phyloP scores from a whole-genome alignment of 1,140 invertebrate genomes.

The Sminthurides bifidus region DNA sequence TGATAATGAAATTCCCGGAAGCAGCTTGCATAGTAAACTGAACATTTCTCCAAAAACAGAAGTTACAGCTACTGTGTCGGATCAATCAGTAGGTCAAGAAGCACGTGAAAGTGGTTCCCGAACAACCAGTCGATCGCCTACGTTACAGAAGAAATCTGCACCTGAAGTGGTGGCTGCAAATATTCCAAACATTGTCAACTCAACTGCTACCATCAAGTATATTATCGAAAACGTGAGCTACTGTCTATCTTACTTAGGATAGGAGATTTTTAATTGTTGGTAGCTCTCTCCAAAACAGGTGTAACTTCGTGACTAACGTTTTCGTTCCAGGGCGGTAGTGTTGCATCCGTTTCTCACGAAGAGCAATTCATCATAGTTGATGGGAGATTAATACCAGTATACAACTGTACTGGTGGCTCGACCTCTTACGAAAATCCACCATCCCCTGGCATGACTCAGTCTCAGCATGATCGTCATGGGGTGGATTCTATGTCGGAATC shows the following conservation, averaged over 20 bases:
- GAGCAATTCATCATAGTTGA: conserved; percentile 6
- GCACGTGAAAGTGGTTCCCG: not conserved
- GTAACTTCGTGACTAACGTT: no score
- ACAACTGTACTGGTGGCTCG: not conserved
- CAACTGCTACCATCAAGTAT: not conserved
- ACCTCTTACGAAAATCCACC: not conserved
- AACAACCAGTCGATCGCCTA: not conserved
- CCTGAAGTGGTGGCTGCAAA: not conserved
- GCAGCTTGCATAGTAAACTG: no score
- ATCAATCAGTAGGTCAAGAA: no score
- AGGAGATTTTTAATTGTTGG: no score
- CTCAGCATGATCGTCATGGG: no score
- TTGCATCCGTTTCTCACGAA: not conserved
- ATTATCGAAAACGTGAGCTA: not conserved
- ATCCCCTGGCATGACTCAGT: not conserved
- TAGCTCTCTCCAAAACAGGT: no score
- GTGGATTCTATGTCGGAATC: not conserved
- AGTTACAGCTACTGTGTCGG: no score
- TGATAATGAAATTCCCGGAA: no score
- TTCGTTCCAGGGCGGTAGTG: not conserved
- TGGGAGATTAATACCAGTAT: conserved; percentile 13
- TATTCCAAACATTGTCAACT: not conserved
- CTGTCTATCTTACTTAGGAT: no score
- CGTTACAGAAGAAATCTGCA: not conserved
- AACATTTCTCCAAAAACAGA: no score